Conservation (phyloP, 2,113 vertebrate species). For the Corythoichthys intestinalis region DNA sequence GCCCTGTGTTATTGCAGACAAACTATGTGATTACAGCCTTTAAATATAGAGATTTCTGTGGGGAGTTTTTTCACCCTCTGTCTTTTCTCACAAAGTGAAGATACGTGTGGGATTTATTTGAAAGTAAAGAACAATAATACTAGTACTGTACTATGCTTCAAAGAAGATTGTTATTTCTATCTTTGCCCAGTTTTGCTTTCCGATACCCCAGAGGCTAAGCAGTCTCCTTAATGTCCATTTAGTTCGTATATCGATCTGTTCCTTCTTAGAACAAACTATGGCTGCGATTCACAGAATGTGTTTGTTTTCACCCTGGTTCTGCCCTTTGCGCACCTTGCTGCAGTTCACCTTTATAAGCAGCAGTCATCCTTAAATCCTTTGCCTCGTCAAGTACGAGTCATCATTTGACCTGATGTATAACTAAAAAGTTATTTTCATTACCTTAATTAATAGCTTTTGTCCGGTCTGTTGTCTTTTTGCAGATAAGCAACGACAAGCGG, state of each 20-base stretch:
- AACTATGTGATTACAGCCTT: conserved; percentile 20
- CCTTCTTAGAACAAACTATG: conserved; percentile 30
- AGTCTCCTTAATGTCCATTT: conserved; percentile 26
- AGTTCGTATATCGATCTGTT: conserved; percentile 50
- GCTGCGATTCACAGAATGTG: conserved; percentile 59
- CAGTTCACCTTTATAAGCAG: neutral
- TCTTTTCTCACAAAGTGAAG: conserved; percentile 14
- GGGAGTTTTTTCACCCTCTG: conserved; percentile 8
- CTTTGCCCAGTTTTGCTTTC: conserved; percentile 10
- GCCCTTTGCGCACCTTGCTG: neutral
- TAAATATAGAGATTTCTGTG: conserved; percentile 27
- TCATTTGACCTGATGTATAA: neutral
- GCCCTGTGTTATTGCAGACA: conserved; percentile 42
- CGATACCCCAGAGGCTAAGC: conserved; percentile 15
- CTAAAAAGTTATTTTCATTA: conserved; percentile 7
- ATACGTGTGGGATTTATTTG: conserved; percentile 28
- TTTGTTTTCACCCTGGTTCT: conserved; percentile 16
- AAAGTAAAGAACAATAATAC: conserved; percentile 16
- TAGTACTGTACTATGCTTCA: neutral
- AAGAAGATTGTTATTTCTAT: conserved; percentile 5
- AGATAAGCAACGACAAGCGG: conserved; percentile 83
- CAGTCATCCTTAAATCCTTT: neutral
- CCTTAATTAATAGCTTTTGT: conserved; percentile 20
- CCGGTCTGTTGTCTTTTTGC: conserved; percentile 15
- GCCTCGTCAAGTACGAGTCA: neutral